Base-by-base conservation (phyloP, 1,140 invertebrate genomes). In the Octopus sinensis region DNA sequence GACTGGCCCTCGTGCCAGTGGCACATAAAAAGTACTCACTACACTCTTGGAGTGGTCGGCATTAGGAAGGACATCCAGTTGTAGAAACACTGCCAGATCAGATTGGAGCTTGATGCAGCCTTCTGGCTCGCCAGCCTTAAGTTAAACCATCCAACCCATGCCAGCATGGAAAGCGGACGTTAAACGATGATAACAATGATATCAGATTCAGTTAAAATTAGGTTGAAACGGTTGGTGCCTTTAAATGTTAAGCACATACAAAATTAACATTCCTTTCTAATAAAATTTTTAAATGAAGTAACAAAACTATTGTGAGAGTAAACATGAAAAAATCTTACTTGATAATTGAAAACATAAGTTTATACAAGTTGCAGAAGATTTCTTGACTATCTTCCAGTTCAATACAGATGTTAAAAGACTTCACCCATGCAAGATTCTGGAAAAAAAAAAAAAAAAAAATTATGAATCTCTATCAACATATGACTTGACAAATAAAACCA, bases 331-430 rank as follows among this genome's bases (percentile, higher is more conserved):
- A 54, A 12, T 83, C 93, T 94, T 91, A 97, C 96, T 97, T 98
- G 85, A 98, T 95, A 90, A 98, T 97, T 90, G 94, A 95, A 90
- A 99, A 98, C 93, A 99, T 97, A n/a, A 98, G 93, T 78, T 95
- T 94, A 91, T 98, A 98, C 6, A 99, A 92, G 71, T 94, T 94
- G 88, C 96, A 97, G 90, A 99, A 98, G 86, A 99, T 98, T 91
- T 98, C 96, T 91, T 98, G 96, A 86, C 95, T 98, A 90, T 98
- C 97, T 90, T 99, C 97, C 68, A 99, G 91, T 89, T 99, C 97
- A 90, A 99, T 97, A 91, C 97, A 99, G 94, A 99, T 98, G 90
- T 98, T 98, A 91, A 99, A 99, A 0, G 97, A 98, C 90, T 99
- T 99, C 43, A 98, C 97, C 91, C 97, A 99, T 10, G 97, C 97